phyloP scores from a whole-genome alignment of 2,797 vertebrate genomes.

The Cossypha dichroa region DNA sequence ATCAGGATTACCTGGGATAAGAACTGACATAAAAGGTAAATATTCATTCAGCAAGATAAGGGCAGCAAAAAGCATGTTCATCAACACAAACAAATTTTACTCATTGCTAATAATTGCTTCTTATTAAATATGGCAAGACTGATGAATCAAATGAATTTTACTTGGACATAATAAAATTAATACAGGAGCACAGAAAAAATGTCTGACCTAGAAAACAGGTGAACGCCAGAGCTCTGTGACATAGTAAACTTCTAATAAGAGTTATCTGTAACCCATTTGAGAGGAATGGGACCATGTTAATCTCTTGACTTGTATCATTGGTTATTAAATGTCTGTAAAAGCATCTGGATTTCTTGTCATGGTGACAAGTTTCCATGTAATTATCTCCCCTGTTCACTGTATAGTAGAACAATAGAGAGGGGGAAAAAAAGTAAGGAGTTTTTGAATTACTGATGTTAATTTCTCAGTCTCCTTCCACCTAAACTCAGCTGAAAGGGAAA shows the following conservation, averaged over 20 bases:
- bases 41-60: neutral
- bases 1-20: neutral
- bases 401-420: neutral
- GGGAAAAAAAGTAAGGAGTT: neutral
- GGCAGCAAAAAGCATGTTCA: neutral
- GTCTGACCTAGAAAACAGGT: neutral
- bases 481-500: neutral
- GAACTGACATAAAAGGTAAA: neutral
- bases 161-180: neutral
- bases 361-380: neutral
- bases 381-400: neutral
- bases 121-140: neutral
- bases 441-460: neutral
- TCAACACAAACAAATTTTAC: neutral
- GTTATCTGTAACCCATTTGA: neutral
- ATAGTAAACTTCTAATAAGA: neutral
- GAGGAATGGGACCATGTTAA: neutral
- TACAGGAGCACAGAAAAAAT: neutral
- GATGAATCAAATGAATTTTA: neutral
- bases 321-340: neutral
- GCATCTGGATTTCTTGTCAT: neutral
- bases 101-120: neutral
- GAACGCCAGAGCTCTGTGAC: neutral
- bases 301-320: neutral
- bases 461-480: neutral